Evolutionary conservation across 1,140 invertebrate species (phyloP), one percentile per base, ranked within the genome.

Genomic region (Meloidogyne floridensis): DNA sequence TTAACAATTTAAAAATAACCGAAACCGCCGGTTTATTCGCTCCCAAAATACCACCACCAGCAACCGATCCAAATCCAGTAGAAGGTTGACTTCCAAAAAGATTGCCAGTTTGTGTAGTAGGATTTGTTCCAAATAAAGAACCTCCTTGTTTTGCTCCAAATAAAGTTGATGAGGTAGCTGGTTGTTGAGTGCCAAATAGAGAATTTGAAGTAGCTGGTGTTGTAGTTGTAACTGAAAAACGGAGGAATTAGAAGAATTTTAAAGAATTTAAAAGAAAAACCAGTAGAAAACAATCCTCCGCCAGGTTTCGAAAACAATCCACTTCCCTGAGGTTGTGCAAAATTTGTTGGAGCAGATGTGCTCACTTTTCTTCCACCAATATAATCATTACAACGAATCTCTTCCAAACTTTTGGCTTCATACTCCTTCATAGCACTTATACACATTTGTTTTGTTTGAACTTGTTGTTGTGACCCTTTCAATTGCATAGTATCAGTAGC

Each of bases 341-440:
- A 80, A n/a, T 15, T 42, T 79, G 65, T 7, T n/a, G 77, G 65
- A 43, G 65, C 20, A 72, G 56, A 69, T 18, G 77, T 7, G n/a
- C 32, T 78, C n/a, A 71, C 72, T 13, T 32, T 65, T 65, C 77
- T 75, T 15, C 75, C 77, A 0, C 81, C 80, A 20, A 75, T 8
- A 74, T 84, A 84, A 54, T 84, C 83, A 13, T 43, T 77, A 20
- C 76, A 42, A 15, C 83, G 84, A 72, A 84, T 53, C 42, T 84
- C 83, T 72, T 84, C 83, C n/a, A 84, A 59, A 78, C 84, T 86
- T 75, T 77, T 85, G 20, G 54, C 53, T 51, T 84, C 77, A 70
- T 82, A 85, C 11, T 84, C 70, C 20, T 85, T 80, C 83, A 84
- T 84, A 4, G 83, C 75, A n/a, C 85, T 81, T 7, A 84, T 84